A percentile compares a stretch with the other conserved stretches of the same genome.
phyloP scores from a whole-genome alignment of 1,140 invertebrate species.

The Apis dorsata region DNA sequence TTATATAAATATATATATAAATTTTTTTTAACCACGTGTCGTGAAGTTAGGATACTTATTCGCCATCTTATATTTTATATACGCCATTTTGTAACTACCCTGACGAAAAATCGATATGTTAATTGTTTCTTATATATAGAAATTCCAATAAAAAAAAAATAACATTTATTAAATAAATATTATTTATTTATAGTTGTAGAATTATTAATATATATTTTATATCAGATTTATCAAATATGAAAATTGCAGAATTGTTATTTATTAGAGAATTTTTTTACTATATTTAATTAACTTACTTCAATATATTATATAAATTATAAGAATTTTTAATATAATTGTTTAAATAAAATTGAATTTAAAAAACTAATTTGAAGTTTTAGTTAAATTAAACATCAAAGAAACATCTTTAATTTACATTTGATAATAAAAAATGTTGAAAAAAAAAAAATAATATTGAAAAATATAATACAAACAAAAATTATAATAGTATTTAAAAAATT shows the following conservation, averaged over 20 bases:
- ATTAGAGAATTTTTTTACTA: no score
- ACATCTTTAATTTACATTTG: no score
- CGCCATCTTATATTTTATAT: slow-evolving; percentile 14
- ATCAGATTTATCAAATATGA: background rate
- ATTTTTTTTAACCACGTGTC: slow-evolving; percentile 19
- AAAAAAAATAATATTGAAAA: background rate
- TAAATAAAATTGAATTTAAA: background rate
- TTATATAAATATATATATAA: no score
- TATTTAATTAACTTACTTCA: background rate
- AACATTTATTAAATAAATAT: background rate
- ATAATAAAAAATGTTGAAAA: background rate
- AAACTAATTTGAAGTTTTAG: background rate
- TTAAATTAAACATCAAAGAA: background rate
- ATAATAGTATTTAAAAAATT: background rate
- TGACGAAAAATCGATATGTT: slow-evolving; percentile 7
- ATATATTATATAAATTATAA: background rate
- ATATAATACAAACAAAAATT: background rate
- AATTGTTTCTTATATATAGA: background rate
- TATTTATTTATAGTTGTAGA: background rate
- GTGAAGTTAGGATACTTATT: no score
- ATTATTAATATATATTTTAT: background rate
- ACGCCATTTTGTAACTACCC: slow-evolving; percentile 36
- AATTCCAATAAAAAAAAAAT: background rate
- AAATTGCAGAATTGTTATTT: background rate
- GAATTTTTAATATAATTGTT: background rate